These are phyloP conservation scores for Triops cancriformis DNA, from an alignment of 1,140 invertebrate genomes.

Conservation along the genomic window DNA sequence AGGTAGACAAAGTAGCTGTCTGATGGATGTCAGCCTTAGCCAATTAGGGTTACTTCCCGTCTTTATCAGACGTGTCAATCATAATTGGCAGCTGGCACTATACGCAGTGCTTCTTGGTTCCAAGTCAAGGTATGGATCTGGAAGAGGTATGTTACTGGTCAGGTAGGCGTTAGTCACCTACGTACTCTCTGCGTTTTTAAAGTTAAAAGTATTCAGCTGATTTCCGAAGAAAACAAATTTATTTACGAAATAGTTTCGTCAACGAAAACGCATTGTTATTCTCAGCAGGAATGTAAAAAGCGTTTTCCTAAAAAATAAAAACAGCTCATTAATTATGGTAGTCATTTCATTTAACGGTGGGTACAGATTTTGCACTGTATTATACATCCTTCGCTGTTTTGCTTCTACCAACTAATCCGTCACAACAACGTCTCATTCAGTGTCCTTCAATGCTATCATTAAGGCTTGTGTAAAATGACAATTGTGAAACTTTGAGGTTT, in stretches of 20 bases:
- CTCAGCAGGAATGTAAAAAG: too few species aligned
- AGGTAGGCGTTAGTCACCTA: not conserved
- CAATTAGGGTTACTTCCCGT: not conserved
- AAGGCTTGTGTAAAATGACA: constrained; percentile 2
- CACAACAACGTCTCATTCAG: not conserved
- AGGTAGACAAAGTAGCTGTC: constrained; percentile 13
- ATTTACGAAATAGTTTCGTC: not conserved
- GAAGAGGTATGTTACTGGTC: not conserved
- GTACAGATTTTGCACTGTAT: constrained; percentile 2
- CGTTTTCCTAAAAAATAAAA: too few species aligned
- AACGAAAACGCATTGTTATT: too few species aligned
- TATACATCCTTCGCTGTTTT: not conserved
- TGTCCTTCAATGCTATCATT: not conserved
- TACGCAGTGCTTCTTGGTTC: not conserved
- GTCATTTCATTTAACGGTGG: not conserved
- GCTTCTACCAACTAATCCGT: not conserved
- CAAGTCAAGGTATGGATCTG: not conserved
- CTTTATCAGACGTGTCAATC: constrained; percentile 10
- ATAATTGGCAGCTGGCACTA: constrained; percentile 4
- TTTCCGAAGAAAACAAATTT: not conserved
- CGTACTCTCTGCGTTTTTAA: not conserved
- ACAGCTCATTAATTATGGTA: not conserved
- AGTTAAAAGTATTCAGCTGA: not conserved
- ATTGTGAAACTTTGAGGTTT: not conserved
- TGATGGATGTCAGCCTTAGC: constrained; percentile 4